Base-by-base conservation (phyloP, 2,888 invertebrate species). In the Fragum fragum region DNA sequence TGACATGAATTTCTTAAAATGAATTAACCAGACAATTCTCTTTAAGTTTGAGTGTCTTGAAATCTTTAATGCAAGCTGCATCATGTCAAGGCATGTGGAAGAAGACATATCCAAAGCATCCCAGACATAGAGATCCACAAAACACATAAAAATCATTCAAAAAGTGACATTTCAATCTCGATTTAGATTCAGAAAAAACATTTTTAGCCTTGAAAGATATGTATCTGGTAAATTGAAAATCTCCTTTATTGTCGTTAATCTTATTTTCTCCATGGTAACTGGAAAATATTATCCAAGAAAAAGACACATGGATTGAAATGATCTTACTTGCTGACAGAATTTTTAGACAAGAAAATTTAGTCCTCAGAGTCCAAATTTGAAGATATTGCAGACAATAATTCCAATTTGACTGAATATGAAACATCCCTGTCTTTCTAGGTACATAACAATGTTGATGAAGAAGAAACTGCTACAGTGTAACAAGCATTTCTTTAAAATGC, bases 191-290 rank as follows among this genome's bases (percentile, higher is more conserved):
- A 9, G 26, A 23, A 23, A 26, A 28, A 28, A 61, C n/a, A 18
- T n/a, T 57, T 23, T 26, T 3, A 57, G 57, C 23, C 57, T 26
- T 57, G 26, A 26, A 26, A 21, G 57, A 57, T 57, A n/a, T 57
- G n/a, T 57, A 57, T 57, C 57, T 57, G 21, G 57, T 26, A 57
- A 57, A 57, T 57, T 57, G 57, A 26, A 57, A 57, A 57, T 57
- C 57, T 57, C 23, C 57, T 57, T 26, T 57, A 47, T 47, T 47
- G 47, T 47, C n/a, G 14, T 47, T 47, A 47, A 47, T 47, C 47
- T 47, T 47, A 47, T 47, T 47, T 47, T 47, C 47, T 9, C 47
- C 47, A 47, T 47, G 47, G 47, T 47, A 47, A 47, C 47, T n/a
- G n/a, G 18, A 36, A 47, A 47, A 47, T 47, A 16, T 18, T 9